phyloP scores from a whole-genome alignment of 1,140 invertebrate species.

The Drosophila elegans region DNA sequence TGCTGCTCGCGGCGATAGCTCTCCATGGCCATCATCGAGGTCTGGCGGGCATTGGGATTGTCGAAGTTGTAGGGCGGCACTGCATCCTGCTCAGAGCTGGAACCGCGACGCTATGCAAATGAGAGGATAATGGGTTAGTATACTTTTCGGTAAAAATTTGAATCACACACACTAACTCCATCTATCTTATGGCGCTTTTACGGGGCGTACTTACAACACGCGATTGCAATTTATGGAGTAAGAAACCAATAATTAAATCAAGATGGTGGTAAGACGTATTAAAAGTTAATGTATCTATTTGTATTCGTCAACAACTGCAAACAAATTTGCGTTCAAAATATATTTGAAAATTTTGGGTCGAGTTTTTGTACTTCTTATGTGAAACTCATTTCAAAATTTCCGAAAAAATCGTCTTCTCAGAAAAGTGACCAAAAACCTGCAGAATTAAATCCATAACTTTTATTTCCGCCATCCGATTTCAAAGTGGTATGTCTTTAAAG shows the following conservation, averaged over 20 bases:
- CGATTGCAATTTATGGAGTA: slow-evolving; percentile 11
- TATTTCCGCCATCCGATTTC: too few species aligned
- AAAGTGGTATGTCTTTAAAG: too few species aligned
- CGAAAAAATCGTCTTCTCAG: too few species aligned
- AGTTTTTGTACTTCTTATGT: too few species aligned
- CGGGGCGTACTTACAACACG: slow-evolving; percentile 26
- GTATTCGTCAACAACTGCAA: too few species aligned
- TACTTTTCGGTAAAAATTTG: background rate
- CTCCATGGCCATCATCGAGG: slow-evolving; percentile 84
- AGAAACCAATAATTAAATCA: slow-evolving; percentile 15
- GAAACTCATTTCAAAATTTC: too few species aligned
- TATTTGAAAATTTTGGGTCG: too few species aligned
- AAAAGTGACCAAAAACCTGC: too few species aligned
- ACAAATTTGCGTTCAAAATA: too few species aligned
- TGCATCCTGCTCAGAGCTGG: slow-evolving; percentile 79
- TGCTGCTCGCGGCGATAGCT: slow-evolving; percentile 79
- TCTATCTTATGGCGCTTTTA: background rate
- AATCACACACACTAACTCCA: slow-evolving; percentile 2
- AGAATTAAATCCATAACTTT: too few species aligned
- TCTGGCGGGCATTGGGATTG: slow-evolving; percentile 81
- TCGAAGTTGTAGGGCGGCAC: slow-evolving; percentile 83
- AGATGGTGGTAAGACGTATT: slow-evolving; percentile 1
- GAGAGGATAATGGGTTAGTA: slow-evolving; percentile 8
- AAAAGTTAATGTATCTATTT: too few species aligned
- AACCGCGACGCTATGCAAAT: slow-evolving; percentile 66